phyloP scores from a whole-genome alignment of 2,888 invertebrate genomes.

The Protodeltote pygarga region DNA sequence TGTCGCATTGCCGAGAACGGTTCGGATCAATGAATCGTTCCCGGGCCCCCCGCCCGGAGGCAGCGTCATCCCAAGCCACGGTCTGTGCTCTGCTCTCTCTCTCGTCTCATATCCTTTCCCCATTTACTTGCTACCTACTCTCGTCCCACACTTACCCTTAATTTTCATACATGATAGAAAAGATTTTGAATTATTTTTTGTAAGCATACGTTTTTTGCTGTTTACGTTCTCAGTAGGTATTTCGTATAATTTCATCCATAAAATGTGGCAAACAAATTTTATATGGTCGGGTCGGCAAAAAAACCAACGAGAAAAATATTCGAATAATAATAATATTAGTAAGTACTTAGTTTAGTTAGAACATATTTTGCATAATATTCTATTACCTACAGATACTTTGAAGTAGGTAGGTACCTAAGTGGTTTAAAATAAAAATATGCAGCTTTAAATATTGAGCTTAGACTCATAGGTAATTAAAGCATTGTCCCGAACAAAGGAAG shows the following conservation, averaged over 20 bases:
- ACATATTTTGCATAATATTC: no score
- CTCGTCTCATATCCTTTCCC: slow-evolving; percentile 51
- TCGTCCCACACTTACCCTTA: slow-evolving; percentile 30
- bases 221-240: neutral
- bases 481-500: slow-evolving; percentile 21
- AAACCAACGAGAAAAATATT: no score
- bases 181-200: slow-evolving; percentile 20
- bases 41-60: slow-evolving; percentile 70
- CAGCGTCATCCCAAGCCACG: slow-evolving; percentile 71
- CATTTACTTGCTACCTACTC: slow-evolving; percentile 47
- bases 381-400: no score
- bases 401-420: neutral
- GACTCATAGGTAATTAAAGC: neutral
- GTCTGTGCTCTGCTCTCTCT: slow-evolving; percentile 57
- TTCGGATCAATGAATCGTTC: slow-evolving; percentile 86
- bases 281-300: no score
- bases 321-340: no score
- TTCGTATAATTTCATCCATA: no score
- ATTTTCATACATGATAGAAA: slow-evolving; percentile 24
- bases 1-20: slow-evolving; percentile 75
- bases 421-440: no score
- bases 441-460: no score
- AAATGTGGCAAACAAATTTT: no score
- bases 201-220: neutral
- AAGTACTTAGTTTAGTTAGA: no score